Base-by-base conservation (phyloP, 2,888 invertebrate species). In the Suillia variegata region DNA sequence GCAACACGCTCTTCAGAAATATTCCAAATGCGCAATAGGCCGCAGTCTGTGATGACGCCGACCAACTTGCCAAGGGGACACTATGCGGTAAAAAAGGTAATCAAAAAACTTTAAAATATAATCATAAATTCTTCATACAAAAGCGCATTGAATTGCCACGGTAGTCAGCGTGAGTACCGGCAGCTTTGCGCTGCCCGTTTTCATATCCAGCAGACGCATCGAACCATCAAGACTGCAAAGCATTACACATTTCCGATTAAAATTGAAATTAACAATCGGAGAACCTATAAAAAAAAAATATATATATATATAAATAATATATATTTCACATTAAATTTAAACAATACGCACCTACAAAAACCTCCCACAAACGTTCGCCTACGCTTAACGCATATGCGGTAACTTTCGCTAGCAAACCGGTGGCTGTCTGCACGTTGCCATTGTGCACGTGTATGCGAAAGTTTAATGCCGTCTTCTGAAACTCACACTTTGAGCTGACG, bases 291-390 rank as follows among this genome's bases (percentile, higher is more conserved):
- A 89, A 2, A 34, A 45, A 50, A n/a, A 20, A 20, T 13, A 42
- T 20, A 54, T 15, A 42, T 15, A 22, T 21, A 12, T 24, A 48
- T 2, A 10, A 22, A 8, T 21, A 42, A 22, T 2, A 53, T 48
- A 49, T 52, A 18, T 15, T 31, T 26, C 13, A 42, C 15, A 15
- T 15, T 24, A 21, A 50, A 4, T 10, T 50, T 15, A 34, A 8
- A 52, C 17, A 15, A 21, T 15, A 66, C 66, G 56, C 77, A 87
- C 88, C 88, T 70, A 89, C 82, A 74, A 87, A 89, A 3, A 87
- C 87, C 68, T 90, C 89, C 91, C 90, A 91, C 0, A 87, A 83
- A 1, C 87, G 86, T 61, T 88, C 87, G 57, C 84, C 84, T n/a
- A 85, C 85, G 0, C 83, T 0, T 81, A 84, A 68, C 84, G 86